Conservation (phyloP, 2,113 vertebrate genomes). For the Elephantulus edwardii region DNA sequence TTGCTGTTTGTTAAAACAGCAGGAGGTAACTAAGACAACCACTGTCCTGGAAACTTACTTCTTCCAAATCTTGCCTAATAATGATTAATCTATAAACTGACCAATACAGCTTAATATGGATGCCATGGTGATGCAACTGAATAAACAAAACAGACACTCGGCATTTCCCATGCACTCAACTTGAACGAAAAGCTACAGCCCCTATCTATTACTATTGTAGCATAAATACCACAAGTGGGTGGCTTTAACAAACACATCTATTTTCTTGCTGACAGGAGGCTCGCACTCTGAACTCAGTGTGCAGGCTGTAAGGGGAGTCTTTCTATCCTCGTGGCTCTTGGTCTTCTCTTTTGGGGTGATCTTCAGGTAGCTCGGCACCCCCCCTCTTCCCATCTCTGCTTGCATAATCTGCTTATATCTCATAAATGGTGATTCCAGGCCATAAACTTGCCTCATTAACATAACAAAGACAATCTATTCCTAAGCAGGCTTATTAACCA, state of each 20-base stretch:
- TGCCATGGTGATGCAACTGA: background rate
- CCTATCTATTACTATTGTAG: background rate
- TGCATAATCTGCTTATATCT: background rate
- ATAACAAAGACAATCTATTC: background rate
- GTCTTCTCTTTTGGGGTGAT: background rate
- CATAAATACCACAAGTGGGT: background rate
- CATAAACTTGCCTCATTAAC: background rate
- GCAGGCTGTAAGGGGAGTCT: background rate
- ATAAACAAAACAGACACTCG: rapidly evolving
- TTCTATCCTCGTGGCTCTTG: background rate
- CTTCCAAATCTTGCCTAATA: background rate
- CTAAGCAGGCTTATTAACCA: background rate
- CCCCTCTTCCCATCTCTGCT: background rate
- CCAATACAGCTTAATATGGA: background rate
- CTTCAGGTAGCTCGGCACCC: background rate
- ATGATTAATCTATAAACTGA: background rate
- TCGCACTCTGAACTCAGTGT: background rate
- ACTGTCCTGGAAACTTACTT: background rate
- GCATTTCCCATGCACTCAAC: no score
- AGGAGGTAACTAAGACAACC: background rate
- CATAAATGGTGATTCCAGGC: background rate
- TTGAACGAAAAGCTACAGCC: background rate
- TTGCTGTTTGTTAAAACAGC: background rate
- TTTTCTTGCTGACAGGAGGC: background rate
- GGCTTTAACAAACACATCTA: background rate